These are phyloP conservation scores for Probosciger aterrimus DNA, from an alignment of 2,113 vertebrate genomes.

Conservation along the genomic window DNA sequence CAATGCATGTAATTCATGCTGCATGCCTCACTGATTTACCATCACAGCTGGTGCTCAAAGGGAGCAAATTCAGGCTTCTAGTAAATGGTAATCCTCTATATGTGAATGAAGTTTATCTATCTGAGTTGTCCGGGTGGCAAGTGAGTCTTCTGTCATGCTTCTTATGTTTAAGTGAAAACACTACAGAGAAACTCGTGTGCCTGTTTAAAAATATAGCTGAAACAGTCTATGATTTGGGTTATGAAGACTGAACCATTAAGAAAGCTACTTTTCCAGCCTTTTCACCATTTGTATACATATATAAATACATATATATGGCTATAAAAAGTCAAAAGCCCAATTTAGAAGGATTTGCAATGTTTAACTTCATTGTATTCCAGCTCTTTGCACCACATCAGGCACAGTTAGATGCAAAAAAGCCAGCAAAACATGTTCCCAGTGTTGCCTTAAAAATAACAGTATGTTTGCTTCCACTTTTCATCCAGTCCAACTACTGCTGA, in stretches of 20 bases:
- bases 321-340: background rate
- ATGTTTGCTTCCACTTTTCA: background rate
- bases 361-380: background rate
- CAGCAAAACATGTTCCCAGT: background rate
- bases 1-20: accelerated
- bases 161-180: background rate
- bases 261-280: background rate
- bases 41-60: background rate
- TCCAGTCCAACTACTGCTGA: background rate
- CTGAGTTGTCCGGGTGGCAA: background rate
- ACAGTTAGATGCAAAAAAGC: background rate
- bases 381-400: background rate
- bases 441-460: background rate
- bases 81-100: background rate
- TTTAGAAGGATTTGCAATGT: background rate
- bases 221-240: background rate
- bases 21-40: background rate
- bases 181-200: background rate
- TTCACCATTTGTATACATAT: background rate
- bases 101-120: background rate
- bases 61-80: background rate
- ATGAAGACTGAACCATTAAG: background rate
- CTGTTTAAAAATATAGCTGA: background rate
- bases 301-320: background rate
- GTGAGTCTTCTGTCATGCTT: background rate